Evolutionary conservation across 2,797 vertebrate species (phyloP), one percentile per base, ranked within the genome.

Genomic region (Pachyuromys duprasi): DNA sequence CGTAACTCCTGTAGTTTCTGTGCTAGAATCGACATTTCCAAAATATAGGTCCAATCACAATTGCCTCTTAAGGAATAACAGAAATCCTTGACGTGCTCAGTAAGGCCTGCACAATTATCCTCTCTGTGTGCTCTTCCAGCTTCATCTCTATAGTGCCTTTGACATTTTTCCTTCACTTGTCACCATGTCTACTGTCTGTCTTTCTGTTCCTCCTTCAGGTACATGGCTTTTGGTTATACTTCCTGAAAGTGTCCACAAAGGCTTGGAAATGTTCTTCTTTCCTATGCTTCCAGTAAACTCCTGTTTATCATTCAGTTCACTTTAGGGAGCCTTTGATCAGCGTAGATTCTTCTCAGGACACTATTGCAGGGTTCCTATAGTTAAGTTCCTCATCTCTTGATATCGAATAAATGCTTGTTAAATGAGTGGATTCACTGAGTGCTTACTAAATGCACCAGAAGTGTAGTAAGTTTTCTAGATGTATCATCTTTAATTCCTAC

Each of bases 311-410:
- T 70, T 91, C 24, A 63, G 18, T 36, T 84, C 65, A 74, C 24
- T 81, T 94, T 49, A 39, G 65, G 45, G 63, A 76, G 96, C 67
- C 87, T 33, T 95, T 93, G 28, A 86, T 93, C 86, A 55, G 53
- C 39, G 39, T 93, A 84, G 55, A 81, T 84, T 69, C 55, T 49
- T 87, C 83, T 80, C 53, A 45, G 31, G 49, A 67, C 15, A 36
- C 36, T 26, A 26, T 81, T 65, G 33, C 67, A 96, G 79, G 86
- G 22, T 86, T 96, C 83, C 55, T 42, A 0, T 96, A 75, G 70
- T 94, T 93, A 63, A 55, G 39, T 92, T 70, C n/a, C 2, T 96
- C 62, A 26, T 72, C n/a, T 95, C 31, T 53, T 82, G 14, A n/a
- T 81, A 88, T 45, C 26, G 3, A 80, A 14, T 94, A 72, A 90